Evolutionary conservation across 2,797 vertebrate genomes (phyloP), one percentile per base, ranked within the genome.

Genomic region (Thunnus albacares): DNA sequence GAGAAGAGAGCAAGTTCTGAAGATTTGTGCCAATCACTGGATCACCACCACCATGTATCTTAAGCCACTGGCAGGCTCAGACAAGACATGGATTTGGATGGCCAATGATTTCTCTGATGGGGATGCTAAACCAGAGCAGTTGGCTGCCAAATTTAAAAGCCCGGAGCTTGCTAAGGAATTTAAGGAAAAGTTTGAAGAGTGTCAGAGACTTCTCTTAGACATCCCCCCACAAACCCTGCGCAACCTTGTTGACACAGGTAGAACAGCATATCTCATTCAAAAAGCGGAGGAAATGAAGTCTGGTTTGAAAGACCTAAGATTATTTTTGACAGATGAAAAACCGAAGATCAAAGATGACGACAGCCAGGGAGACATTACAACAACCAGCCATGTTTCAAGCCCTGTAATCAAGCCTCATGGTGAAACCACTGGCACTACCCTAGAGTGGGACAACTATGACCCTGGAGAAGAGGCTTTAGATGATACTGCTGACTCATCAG

Each of bases 271-370:
- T 12, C 96, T 99, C 57, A 99, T 99, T 90, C 96, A 98, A 93
- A 99, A 97, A 93, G 98, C 98, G 22, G 98, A 99, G 92, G 97
- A 99, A 93, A 99, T 99, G 97, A 99, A 99, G 89, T 96, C 95
- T 62, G 98, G 95, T 28, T 95, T 99, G 38, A 99, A 99, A 95
- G 97, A 99, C 87, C 94, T 99, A 22, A 99, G 99, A 92, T 97
- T 92, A 0, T 97, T 98, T 91, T 92, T 99, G 90, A 99, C 97
- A 0, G 97, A 97, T 24, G 97, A 96, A 66, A 97, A 97, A 92
- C 93, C 94, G 14, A 98, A 98, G 89, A 92, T 96, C 38, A 95
- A 93, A 79, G 96, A 97, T 22, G 95, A 97, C 2, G 96, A 97
- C 57, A 89, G 30, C 38, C 81, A 84, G 18, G 93, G 2, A 78